Conservation (phyloP, 2,888 invertebrate species). For the Drosophila fungiperda region DNA sequence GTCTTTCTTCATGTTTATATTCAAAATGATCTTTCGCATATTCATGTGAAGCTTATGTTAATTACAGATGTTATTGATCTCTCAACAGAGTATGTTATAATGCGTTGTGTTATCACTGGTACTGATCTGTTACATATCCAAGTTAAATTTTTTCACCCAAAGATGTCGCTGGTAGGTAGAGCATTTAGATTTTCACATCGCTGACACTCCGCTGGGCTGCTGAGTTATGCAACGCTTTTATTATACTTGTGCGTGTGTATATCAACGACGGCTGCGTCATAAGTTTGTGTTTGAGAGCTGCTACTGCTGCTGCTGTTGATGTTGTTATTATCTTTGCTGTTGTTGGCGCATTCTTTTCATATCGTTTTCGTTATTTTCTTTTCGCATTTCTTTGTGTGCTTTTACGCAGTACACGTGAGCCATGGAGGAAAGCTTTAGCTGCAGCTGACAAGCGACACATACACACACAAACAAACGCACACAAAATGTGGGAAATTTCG, state of each 20-base stretch:
- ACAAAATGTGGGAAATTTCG: conserved; percentile 50
- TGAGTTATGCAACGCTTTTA: conserved; percentile 42
- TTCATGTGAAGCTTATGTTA: not conserved
- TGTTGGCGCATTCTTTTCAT: conserved; percentile 1
- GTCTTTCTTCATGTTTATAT: not conserved
- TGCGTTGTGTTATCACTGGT: not conserved
- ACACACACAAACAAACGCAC: not conserved
- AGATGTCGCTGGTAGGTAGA: not conserved
- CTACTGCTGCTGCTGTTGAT: conserved; percentile 34
- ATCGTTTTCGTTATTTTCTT: not conserved
- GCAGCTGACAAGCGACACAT: conserved; percentile 44
- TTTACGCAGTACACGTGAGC: conserved; percentile 42
- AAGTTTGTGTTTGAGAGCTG: conserved; percentile 32
- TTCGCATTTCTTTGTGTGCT: conserved; percentile 1
- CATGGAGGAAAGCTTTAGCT: conserved; percentile 15
- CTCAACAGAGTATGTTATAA: not conserved
- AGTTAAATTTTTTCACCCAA: not conserved
- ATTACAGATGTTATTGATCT: not conserved
- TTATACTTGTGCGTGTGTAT: not conserved
- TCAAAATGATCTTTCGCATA: not conserved
- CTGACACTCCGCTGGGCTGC: not conserved
- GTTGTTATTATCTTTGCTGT: conserved; percentile 20
- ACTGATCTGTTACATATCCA: not conserved
- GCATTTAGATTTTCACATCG: conserved; percentile 5
- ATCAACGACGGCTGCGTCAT: conserved; percentile 48